A percentile compares a stretch with the other conserved stretches of the same genome.
phyloP scores from a whole-genome alignment of 2,888 invertebrate species.

The Heliconius sara region DNA sequence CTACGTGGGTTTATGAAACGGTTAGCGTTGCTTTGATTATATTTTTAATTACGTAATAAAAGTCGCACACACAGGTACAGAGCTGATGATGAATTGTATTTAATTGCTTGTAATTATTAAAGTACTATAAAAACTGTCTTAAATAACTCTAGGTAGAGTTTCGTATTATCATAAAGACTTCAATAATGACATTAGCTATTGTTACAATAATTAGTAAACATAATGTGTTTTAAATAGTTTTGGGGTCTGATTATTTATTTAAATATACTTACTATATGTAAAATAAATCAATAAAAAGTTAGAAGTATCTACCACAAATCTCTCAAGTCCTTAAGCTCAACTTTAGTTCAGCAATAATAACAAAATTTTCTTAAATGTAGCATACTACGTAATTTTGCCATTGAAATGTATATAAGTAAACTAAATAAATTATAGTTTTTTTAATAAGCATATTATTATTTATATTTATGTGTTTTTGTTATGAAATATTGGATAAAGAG shows the following conservation, averaged over 20 bases:
- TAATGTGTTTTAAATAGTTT: background rate
- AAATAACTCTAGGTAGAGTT: background rate
- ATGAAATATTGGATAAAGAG: slow-evolving; percentile 54
- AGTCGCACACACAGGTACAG: too few relatives aligned
- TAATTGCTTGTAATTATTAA: background rate
- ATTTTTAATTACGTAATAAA: background rate
- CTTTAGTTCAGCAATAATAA: background rate
- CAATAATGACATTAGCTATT: background rate
- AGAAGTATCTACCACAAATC: background rate
- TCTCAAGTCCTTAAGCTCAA: background rate
- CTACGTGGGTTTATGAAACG: background rate
- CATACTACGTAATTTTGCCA: too few relatives aligned
- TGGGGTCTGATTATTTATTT: background rate
- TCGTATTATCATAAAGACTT: background rate
- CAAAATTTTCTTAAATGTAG: too few relatives aligned
- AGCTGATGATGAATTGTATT: too few relatives aligned
- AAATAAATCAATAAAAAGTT: background rate
- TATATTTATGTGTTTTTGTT: slow-evolving; percentile 56
- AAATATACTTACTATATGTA: background rate
- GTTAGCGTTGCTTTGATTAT: background rate
- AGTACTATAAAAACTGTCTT: background rate
- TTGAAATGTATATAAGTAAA: background rate
- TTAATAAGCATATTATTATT: slow-evolving; percentile 44
- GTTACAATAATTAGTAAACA: background rate
- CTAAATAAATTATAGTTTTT: background rate